A percentile compares a stretch with the other conserved stretches of the same genome.
phyloP scores from a whole-genome alignment of 2,888 invertebrate species.

The Blomia tropicalis region DNA sequence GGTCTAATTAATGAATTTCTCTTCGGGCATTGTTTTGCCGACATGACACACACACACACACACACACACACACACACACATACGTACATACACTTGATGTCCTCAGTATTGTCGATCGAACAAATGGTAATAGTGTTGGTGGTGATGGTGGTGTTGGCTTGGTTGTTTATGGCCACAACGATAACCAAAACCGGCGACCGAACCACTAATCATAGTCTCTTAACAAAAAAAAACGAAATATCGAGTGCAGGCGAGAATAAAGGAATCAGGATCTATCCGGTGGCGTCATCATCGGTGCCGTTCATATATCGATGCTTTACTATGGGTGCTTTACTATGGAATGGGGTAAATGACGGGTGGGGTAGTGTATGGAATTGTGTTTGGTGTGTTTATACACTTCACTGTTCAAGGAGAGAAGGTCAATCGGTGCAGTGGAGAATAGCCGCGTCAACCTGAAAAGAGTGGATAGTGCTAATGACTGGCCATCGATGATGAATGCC shows the following conservation, averaged over 20 bases:
- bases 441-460: no score
- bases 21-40: slow-evolving; percentile 4
- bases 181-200: not conserved
- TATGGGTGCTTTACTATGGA: slow-evolving; percentile 1
- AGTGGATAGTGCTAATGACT: slow-evolving; percentile 15
- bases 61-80: no score
- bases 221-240: not conserved
- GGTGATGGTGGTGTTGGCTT: no score
- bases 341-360: not conserved
- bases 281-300: no score
- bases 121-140: no score
- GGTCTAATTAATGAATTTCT: slow-evolving; percentile 7
- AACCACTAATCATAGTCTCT: not conserved
- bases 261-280: slow-evolving; percentile 13
- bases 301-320: no score
- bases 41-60: no score
- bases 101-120: no score
- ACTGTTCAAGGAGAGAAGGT: not conserved
- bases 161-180: not conserved
- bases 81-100: no score
- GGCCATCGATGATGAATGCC: slow-evolving; percentile 7
- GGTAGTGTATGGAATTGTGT: no score
- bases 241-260: not conserved
- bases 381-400: no score
- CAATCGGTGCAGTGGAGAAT: no score